phyloP scores from a whole-genome alignment of 2,113 vertebrate genomes.

The Mobula hypostoma region DNA sequence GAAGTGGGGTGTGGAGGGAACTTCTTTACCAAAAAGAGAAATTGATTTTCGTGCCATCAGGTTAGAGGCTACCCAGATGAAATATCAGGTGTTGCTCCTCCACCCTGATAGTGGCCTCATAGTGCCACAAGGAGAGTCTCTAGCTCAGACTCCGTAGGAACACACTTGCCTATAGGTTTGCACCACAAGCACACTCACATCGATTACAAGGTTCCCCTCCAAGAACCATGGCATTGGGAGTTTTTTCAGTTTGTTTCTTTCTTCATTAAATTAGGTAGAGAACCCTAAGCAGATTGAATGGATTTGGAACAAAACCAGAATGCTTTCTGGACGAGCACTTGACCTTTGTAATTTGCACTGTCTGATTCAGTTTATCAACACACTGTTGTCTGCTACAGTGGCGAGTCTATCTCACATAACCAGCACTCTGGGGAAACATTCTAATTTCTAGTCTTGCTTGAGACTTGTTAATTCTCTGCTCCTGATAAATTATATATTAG shows the following conservation, averaged over 20 bases:
- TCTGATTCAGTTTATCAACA: slow-evolving; percentile 28
- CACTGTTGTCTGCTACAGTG: not conserved
- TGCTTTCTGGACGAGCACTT: not conserved
- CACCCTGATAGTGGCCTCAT: no score
- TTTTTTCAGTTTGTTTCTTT: not conserved
- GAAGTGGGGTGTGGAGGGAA: no score
- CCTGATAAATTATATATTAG: slow-evolving; percentile 29
- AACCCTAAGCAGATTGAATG: slow-evolving; percentile 24
- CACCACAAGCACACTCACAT: not conserved
- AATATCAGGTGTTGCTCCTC: no score
- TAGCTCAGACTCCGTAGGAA: not conserved
- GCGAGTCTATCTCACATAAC: not conserved
- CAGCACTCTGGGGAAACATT: slow-evolving; percentile 13
- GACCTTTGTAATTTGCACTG: slow-evolving; percentile 34
- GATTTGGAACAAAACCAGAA: slow-evolving; percentile 21
- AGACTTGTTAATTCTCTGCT: slow-evolving; percentile 28
- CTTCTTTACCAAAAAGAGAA: no score
- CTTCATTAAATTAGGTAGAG: not conserved
- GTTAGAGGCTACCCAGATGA: no score
- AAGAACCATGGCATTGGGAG: not conserved
- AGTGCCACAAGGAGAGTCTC: no score
- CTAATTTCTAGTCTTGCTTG: not conserved
- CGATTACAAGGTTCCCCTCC: not conserved
- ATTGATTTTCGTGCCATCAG: no score
- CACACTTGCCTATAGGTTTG: no score